Percentiles rank a stretch among this genome's conserved stretches.
Evolutionary conservation across 1,140 invertebrate species (phyloP).

Genomic region (Grapholita molesta): DNA sequence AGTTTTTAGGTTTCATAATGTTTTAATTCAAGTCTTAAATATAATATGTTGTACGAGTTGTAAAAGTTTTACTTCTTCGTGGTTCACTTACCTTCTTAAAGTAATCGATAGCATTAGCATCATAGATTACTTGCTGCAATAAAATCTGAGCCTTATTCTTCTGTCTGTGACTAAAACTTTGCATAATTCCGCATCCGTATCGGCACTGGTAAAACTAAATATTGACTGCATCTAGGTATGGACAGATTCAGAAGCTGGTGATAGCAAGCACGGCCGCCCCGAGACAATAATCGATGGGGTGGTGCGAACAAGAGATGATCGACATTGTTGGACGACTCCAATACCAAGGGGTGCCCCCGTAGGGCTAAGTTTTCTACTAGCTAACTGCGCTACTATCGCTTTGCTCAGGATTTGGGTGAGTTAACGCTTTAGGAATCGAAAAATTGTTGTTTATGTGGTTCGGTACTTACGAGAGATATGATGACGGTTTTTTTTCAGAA

Average conservation of each 20-base stretch:
- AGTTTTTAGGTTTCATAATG: no score
- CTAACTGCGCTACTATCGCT: conserved; percentile 79
- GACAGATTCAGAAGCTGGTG: conserved; percentile 58
- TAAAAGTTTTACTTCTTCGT: no score
- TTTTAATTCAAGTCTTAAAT: no score
- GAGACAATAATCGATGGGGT: conserved; percentile 84
- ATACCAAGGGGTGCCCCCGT: conserved; percentile 78
- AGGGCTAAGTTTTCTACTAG: conserved; percentile 80
- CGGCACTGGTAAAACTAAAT: no score
- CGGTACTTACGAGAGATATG: not conserved
- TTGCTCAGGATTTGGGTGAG: conserved; percentile 89
- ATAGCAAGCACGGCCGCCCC: conserved; percentile 36
- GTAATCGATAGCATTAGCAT: no score
- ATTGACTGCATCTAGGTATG: conserved; percentile 59
- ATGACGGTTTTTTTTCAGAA: conserved; percentile 79
- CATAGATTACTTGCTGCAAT: no score
- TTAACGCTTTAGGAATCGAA: conserved; percentile 19
- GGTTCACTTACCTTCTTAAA: no score
- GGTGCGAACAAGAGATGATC: conserved; percentile 86
- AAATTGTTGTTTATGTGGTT: no score
- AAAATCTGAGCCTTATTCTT: no score
- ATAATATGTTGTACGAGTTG: no score
- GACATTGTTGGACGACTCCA: conserved; percentile 86
- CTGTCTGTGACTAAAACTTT: no score
- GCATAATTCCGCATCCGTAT: no score